These are phyloP conservation scores for Oreamnos americanus DNA, from an alignment of 2,113 vertebrate species.

Conservation along the genomic window DNA sequence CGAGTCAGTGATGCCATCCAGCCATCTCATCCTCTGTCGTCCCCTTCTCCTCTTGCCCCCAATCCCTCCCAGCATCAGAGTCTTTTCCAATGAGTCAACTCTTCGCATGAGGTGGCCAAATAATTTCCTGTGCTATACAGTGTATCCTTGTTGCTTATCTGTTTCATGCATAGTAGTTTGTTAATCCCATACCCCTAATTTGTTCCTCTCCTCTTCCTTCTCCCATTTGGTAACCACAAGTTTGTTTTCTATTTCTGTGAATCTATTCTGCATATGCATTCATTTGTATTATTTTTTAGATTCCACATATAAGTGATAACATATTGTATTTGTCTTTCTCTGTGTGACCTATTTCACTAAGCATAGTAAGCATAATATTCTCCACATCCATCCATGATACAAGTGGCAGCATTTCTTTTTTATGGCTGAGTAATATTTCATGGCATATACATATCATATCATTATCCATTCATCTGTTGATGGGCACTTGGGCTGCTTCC, in stretches of 20 bases:
- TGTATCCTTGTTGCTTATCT: not conserved
- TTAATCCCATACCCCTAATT: not conserved
- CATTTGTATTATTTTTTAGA: not conserved
- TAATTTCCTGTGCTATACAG: not conserved
- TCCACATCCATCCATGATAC: not conserved
- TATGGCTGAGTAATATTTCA: not conserved
- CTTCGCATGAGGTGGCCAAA: too few relatives aligned
- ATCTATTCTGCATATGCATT: not conserved
- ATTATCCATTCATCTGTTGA: not conserved
- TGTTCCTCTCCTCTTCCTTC: not conserved
- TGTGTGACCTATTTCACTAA: not conserved
- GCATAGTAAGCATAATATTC: not conserved
- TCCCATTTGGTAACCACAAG: not conserved
- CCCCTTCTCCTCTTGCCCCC: too few relatives aligned
- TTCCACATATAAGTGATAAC: not conserved
- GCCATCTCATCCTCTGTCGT: too few relatives aligned
- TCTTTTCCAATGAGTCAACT: too few relatives aligned
- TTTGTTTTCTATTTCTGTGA: not conserved
- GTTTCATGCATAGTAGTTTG: not conserved
- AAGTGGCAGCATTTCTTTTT: not conserved
- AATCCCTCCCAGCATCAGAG: too few relatives aligned
- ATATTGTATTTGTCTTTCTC: not conserved
- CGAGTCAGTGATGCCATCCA: too few relatives aligned
- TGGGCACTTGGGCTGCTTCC: not conserved
- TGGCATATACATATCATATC: not conserved